Conservation (phyloP, 2,797 vertebrate species). For the Sebastes flavidus region DNA sequence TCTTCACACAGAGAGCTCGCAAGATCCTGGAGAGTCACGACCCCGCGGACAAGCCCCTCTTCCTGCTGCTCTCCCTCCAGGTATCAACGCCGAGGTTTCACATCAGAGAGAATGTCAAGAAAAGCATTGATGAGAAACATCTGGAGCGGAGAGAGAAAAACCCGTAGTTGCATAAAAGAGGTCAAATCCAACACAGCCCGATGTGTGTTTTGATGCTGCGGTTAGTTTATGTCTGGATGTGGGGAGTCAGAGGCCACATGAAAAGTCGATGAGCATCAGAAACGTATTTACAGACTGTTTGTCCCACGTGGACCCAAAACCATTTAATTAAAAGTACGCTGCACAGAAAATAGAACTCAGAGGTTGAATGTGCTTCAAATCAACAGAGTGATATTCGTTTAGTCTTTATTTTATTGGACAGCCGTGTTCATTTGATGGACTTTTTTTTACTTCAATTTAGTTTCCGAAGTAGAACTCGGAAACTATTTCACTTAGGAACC, state of each 20-base stretch:
- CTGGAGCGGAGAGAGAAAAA: neutral
- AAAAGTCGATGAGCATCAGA: slow-evolving; percentile 10
- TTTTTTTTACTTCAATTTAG: too few relatives aligned
- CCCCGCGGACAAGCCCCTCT: slow-evolving; percentile 83
- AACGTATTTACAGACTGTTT: neutral
- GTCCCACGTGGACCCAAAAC: neutral
- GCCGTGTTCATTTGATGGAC: neutral
- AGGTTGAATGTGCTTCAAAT: neutral
- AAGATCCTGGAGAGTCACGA: slow-evolving; percentile 91
- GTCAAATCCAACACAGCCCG: neutral
- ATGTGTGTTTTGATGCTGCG: neutral
- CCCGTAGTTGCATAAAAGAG: neutral
- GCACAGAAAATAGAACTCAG: neutral
- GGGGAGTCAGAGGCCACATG: neutral
- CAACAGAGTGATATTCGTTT: neutral
- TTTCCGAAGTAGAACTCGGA: too few relatives aligned
- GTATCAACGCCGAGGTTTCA: slow-evolving; percentile 17
- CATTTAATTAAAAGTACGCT: slow-evolving; percentile 6
- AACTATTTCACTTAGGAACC: too few relatives aligned
- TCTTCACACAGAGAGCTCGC: slow-evolving; percentile 91
- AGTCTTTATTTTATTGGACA: neutral
- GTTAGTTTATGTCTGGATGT: slow-evolving; percentile 2
- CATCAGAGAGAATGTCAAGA: neutral
- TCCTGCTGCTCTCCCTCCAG: slow-evolving; percentile 94
- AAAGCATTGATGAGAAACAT: neutral